Evolutionary conservation across 1,140 invertebrate genomes (phyloP).

Genomic region (Heliconius hewitsoni): DNA sequence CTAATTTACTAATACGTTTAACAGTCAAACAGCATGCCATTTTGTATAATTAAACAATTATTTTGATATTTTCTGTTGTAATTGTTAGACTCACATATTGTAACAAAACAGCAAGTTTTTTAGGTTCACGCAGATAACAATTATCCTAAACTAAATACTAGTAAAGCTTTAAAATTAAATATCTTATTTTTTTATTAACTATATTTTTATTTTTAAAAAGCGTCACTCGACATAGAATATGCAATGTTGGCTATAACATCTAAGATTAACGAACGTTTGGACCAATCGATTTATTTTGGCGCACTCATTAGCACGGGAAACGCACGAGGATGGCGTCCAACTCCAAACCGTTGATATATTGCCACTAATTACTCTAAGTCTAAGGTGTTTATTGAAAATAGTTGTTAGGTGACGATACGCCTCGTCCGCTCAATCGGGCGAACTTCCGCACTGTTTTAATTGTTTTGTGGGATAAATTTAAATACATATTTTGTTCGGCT

Average conservation of each 20-base stretch:
- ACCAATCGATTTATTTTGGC: constrained; percentile 56
- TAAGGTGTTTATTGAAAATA: constrained; percentile 79
- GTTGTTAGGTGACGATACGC: constrained; percentile 65
- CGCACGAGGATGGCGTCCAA: constrained; percentile 64
- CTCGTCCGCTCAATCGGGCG: constrained; percentile 60
- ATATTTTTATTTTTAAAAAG: not conserved
- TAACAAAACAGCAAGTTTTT: no score
- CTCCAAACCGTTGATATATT: constrained; percentile 75
- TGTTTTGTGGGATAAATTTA: constrained; percentile 5
- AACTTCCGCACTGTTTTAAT: constrained; percentile 47
- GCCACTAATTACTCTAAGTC: constrained; percentile 74
- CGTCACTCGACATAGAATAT: no score
- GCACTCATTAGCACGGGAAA: constrained; percentile 67
- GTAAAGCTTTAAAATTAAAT: no score
- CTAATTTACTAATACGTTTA: no score
- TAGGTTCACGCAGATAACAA: no score
- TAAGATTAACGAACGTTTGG: not conserved
- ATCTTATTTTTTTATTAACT: no score
- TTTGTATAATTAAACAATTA: no score
- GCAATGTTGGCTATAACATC: not conserved
- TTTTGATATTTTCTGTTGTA: no score
- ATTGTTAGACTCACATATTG: no score
- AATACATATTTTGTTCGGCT: not conserved
- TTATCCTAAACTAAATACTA: no score
- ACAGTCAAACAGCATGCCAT: no score